Evolutionary conservation across 2,888 invertebrate genomes (phyloP).

Genomic region (Cephus pulcher): DNA sequence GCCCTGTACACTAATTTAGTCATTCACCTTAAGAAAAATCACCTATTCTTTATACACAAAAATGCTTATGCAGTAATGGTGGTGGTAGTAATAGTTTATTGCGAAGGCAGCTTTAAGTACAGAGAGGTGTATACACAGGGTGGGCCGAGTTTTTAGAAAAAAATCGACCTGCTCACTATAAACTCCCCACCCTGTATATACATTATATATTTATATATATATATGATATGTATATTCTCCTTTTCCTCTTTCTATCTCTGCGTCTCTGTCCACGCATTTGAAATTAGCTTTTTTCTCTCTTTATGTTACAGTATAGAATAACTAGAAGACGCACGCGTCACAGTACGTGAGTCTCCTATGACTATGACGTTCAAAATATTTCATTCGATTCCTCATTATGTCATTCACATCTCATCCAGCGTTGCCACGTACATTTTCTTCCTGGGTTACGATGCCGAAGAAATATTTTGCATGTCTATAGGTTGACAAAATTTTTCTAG

Average conservation of each 20-base stretch:
- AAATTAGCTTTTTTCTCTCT: neutral
- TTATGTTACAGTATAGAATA: neutral
- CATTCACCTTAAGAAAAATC: slow-evolving; percentile 16
- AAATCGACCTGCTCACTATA: no score
- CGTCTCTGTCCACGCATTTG: neutral
- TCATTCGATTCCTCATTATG: neutral
- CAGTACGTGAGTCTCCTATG: neutral
- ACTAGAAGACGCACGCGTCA: neutral
- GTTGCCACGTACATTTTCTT: neutral
- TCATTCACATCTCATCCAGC: neutral
- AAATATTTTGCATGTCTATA: neutral
- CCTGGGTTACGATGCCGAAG: neutral
- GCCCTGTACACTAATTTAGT: slow-evolving; percentile 44
- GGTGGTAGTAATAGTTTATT: neutral
- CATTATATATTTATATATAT: neutral
- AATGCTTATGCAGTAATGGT: slow-evolving; percentile 6
- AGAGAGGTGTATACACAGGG: neutral
- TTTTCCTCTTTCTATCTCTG: neutral
- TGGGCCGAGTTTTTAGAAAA: no score
- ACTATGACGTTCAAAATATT: neutral
- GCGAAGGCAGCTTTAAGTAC: neutral
- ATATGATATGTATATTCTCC: neutral
- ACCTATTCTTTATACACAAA: slow-evolving; percentile 11
- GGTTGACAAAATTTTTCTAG: neutral
- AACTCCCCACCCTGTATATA: no score